phyloP scores from a whole-genome alignment of 2,797 vertebrate species.

The Apogon talboti region DNA sequence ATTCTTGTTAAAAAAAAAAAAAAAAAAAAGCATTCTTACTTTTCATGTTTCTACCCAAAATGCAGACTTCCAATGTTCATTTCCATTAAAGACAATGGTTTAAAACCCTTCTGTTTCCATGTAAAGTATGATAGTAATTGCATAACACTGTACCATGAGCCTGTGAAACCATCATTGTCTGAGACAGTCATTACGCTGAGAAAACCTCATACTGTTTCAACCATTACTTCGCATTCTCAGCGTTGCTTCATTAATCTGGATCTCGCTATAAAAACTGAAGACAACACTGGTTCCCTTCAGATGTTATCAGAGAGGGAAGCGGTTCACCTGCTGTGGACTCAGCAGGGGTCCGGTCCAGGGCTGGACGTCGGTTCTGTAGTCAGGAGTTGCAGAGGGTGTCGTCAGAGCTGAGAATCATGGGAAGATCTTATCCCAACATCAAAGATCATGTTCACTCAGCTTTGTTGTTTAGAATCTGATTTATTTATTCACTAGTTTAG shows the following conservation, averaged over 20 bases:
- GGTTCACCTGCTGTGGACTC: slow-evolving; percentile 19
- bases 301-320: neutral
- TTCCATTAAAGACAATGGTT: too few relatives aligned
- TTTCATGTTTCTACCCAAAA: too few relatives aligned
- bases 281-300: neutral
- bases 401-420: slow-evolving; percentile 36
- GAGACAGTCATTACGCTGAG: too few relatives aligned
- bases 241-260: neutral
- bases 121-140: too few relatives aligned
- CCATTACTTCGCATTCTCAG: neutral
- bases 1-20: too few relatives aligned
- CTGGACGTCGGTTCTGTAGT: slow-evolving; percentile 6
- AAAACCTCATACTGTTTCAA: too few relatives aligned
- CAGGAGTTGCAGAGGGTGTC: slow-evolving; percentile 49
- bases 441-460: slow-evolving; percentile 38
- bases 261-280: neutral
- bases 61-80: too few relatives aligned
- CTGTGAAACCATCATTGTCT: too few relatives aligned
- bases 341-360: neutral
- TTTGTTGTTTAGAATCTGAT: slow-evolving; percentile 7
- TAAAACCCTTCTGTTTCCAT: too few relatives aligned
- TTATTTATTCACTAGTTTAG: neutral
- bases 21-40: too few relatives aligned
- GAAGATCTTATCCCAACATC: slow-evolving; percentile 37
- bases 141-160: too few relatives aligned